Evolutionary conservation across 2,888 invertebrate species (phyloP), one percentile per base, ranked within the genome.

Genomic region (Caenorhabditis virilis): DNA sequence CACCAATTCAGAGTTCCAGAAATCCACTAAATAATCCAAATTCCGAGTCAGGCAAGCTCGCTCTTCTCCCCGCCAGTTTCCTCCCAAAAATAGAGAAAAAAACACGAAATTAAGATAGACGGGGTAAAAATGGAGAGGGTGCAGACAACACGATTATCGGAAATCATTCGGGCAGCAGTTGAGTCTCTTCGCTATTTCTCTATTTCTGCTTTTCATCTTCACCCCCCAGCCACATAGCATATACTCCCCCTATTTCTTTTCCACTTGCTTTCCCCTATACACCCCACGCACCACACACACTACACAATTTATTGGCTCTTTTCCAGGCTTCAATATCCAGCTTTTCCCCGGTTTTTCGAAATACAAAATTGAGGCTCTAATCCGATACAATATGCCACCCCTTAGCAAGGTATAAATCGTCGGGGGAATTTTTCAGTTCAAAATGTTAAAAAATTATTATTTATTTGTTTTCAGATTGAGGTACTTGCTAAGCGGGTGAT

Each of bases 391-490:
- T 41, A 60, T 60, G 60, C 65, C 65, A 50, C 65, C 60, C 43
- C 53, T 59, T 47, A 46, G 55, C 54, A 66, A 60, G 60, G 60
- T 59, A 35, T 33, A 3, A 18, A 27, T 33, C 2, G 15, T 30
- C 15, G 26, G 16, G 36, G 20, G 13, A 26, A 5, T 43, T 25
- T 16, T 43, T 33, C 9, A 16, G 6, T 26, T 43, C n/a, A 18
- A n/a, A n/a, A n/a, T 15, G 25, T 36, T 23, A 52, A 30, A 43
- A 25, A n/a, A n/a, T n/a, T n/a, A n/a, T n/a, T n/a, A n/a, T n/a
- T n/a, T n/a, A n/a, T n/a, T n/a, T n/a, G n/a, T 5, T 66, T 78
- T 60, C 60, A 83, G 83, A 74, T 83, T 53, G 83, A 83, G 68
- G 67, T 60, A 48, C 64, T 83, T 43, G 74, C 74, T 39, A 60